Evolutionary conservation across 2,797 vertebrate species (phyloP).

Genomic region (Emydoidea blandingii): DNA sequence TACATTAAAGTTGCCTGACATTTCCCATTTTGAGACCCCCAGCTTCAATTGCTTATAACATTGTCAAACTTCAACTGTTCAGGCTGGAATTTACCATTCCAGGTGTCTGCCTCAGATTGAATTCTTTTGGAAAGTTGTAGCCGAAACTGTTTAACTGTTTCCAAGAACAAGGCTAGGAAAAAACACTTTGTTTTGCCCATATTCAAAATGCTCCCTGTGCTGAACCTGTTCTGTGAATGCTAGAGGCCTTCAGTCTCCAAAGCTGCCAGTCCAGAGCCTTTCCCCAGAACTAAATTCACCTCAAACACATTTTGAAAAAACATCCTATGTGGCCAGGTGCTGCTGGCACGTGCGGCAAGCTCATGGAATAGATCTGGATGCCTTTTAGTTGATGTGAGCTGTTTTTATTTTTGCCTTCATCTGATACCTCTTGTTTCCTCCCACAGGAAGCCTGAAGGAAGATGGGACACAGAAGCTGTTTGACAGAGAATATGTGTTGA

Average conservation of each 20-base stretch:
- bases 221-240: neutral
- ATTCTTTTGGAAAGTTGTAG: neutral
- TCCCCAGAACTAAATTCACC: neutral
- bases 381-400: neutral
- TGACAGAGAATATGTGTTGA: conserved; percentile 86
- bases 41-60: neutral
- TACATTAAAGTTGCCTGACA: neutral
- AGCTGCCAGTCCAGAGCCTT: neutral
- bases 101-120: neutral
- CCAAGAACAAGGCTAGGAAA: neutral
- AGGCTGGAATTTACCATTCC: neutral
- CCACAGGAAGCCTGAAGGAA: conserved; percentile 86
- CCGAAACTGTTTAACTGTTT: neutral
- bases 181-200: neutral
- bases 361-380: neutral
- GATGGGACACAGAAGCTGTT: conserved; percentile 85
- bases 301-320: neutral
- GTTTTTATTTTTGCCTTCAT: neutral
- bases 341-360: neutral
- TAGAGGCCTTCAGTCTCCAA: neutral
- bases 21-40: neutral
- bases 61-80: neutral
- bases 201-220: neutral
- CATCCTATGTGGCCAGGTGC: neutral
- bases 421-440: neutral